Evolutionary conservation across 2,888 invertebrate genomes (phyloP).

Genomic region (Octonoba sinensis): DNA sequence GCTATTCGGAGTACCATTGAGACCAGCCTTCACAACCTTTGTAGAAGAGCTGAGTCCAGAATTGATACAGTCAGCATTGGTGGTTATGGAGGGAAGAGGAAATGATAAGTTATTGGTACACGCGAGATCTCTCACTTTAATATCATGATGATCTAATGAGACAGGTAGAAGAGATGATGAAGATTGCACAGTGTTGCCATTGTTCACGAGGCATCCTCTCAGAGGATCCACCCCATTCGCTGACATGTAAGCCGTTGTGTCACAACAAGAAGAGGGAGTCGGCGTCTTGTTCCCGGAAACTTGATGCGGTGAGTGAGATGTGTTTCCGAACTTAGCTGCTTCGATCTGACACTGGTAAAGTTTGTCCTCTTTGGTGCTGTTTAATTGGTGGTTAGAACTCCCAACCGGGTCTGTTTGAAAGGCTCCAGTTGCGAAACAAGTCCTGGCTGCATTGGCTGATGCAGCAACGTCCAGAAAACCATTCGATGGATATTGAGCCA

Average conservation of each 20-base stretch:
- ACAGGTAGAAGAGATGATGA: constrained; percentile 36
- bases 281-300: constrained; percentile 22
- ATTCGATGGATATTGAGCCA: constrained; percentile 74
- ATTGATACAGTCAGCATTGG: constrained; percentile 29
- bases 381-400: constrained; percentile 14
- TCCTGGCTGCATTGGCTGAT: constrained; percentile 72
- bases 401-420: constrained; percentile 14
- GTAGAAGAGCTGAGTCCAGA: constrained; percentile 5
- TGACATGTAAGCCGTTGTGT: constrained; percentile 59
- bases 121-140: constrained; percentile 35
- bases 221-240: constrained; percentile 59
- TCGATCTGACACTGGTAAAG: constrained; percentile 65
- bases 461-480: constrained; percentile 82
- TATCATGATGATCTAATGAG: constrained; percentile 71
- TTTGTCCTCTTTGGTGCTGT: constrained; percentile 65
- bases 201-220: constrained; percentile 55
- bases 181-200: constrained; percentile 52
- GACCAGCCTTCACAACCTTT: constrained; percentile 35
- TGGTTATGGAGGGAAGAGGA: constrained; percentile 21
- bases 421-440: constrained; percentile 52
- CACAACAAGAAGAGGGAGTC: constrained; percentile 62
- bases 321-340: constrained; percentile 72
- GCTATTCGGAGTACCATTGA: constrained; percentile 29
- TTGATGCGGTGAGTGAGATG: constrained; percentile 22
- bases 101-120: constrained; percentile 39